Conservation (phyloP, 2,797 vertebrate genomes). For the Bovichtus variegatus region DNA sequence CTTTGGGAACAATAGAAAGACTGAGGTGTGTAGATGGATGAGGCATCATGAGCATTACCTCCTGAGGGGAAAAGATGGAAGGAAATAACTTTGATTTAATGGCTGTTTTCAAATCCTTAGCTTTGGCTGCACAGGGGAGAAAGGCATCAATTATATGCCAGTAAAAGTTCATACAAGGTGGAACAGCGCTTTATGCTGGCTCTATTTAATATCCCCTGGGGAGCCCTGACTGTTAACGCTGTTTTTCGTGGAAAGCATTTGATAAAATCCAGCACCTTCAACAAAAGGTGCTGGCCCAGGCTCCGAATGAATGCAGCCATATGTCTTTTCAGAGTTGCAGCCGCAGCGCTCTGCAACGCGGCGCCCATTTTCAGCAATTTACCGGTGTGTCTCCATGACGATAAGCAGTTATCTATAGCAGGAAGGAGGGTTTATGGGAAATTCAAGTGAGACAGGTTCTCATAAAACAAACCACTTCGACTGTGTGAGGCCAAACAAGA, state of each 20-base stretch:
- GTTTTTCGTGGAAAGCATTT: constrained; percentile 33
- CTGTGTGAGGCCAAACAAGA: constrained; percentile 18
- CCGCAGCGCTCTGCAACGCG: constrained; percentile 15
- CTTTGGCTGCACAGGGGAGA: constrained; percentile 12
- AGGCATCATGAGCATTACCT: constrained; percentile 37
- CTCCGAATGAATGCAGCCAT: constrained; percentile 29
- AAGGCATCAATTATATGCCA: constrained; percentile 52
- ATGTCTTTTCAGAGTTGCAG: constrained; percentile 27
- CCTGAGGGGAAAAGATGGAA: constrained; percentile 15
- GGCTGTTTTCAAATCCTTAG: constrained; percentile 48
- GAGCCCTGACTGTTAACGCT: constrained; percentile 22
- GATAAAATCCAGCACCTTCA: constrained; percentile 51
- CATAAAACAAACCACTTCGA: constrained; percentile 33
- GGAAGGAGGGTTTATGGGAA: constrained; percentile 57
- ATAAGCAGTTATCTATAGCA: constrained; percentile 69
- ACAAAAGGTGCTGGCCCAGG: constrained; percentile 29
- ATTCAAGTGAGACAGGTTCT: constrained; percentile 43
- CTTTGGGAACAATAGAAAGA: constrained; percentile 52
- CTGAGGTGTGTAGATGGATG: constrained; percentile 44
- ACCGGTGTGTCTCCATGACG: constrained; percentile 50
- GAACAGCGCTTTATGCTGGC: constrained; percentile 29
- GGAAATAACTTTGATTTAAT: constrained; percentile 59
- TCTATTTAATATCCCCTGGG: constrained; percentile 41
- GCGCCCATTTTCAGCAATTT: constrained; percentile 63
- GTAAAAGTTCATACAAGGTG: constrained; percentile 50